Evolutionary conservation across 2,888 invertebrate species (phyloP), one percentile per base, ranked within the genome.

Genomic region (Nephrocerus scutellatus): DNA sequence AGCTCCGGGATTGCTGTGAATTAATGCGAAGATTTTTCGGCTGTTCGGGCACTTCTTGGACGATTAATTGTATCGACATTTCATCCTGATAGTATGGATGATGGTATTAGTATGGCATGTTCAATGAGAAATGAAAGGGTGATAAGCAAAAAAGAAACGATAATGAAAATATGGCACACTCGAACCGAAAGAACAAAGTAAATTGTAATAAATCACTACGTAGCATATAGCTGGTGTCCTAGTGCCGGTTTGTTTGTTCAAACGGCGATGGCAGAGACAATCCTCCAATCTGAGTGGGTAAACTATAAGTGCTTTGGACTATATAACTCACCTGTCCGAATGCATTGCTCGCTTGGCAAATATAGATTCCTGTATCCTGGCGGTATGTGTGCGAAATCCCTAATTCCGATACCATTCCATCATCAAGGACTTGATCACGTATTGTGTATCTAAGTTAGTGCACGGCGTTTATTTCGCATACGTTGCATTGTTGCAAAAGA

Each of bases 21-120:
- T 84, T 80, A 34, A 90, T 82, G 52, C 84, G 76, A 48, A 91
- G 79, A 60, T 88, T 87, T 60, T 83, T 81, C 4, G 92, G 91
- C 63, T 86, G 81, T 66, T 92, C 92, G 2, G 92, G 91, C 26
- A 85, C 84, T 74, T 92, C 82, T 73, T 92, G 88, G 19, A 93
- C 87, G 35, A 90, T 83, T 44, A 93, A 75, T 60, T 90, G 86
- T 63, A 91, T 86, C 36, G 84, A 81, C 80, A 90, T 86, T 66
- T 88, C 84, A 57, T 91, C 92, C 70, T 46, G 61, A 33, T 24
- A n/a, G n/a, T n/a, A n/a, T n/a, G n/a, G n/a, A n/a, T n/a, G n/a
- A n/a, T n/a, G n/a, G n/a, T 25, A 30, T 16, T 24, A 5, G 6
- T 9, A 14, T 14, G 9, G 15, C 13, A 31, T 12, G 13, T 19